Evolutionary conservation across 23 tunicate species (phyloP).

Genomic region (Trididemnum nubilum): DNA sequence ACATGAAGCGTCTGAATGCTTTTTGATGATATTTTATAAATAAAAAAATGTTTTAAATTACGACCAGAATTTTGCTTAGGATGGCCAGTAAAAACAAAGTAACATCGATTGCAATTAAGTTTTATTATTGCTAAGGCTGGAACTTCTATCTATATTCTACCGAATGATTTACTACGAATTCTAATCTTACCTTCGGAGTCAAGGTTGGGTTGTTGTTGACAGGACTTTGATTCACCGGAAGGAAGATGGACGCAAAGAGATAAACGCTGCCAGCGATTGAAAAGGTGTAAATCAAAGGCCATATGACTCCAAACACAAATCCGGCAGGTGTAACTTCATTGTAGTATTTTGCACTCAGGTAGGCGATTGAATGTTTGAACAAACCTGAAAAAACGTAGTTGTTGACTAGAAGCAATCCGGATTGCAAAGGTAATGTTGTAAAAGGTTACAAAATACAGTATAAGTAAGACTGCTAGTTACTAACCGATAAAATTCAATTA

Average conservation of each 20-base stretch:
- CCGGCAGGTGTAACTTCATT: constrained; percentile 21
- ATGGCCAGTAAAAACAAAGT: too few species aligned
- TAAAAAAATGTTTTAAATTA: too few species aligned
- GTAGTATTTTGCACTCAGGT: constrained; percentile 28
- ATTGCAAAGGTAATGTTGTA: not conserved
- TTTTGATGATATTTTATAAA: too few species aligned
- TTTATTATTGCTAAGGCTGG: too few species aligned
- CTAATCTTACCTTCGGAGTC: constrained; percentile 11
- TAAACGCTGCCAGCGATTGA: constrained; percentile 10
- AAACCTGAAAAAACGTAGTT: constrained; percentile 33
- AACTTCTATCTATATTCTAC: too few species aligned
- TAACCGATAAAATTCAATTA: too few species aligned
- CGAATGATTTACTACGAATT: too few species aligned
- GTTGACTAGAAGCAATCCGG: too few species aligned
- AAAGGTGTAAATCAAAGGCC: constrained; percentile 12
- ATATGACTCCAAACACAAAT: constrained; percentile 10
- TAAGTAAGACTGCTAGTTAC: not conserved
- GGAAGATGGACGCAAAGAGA: constrained; percentile 11
- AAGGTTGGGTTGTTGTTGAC: constrained; percentile 23
- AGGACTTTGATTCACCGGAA: constrained; percentile 32
- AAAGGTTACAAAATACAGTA: not conserved
- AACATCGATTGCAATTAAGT: too few species aligned
- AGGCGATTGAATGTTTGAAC: not conserved
- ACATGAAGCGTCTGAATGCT: too few species aligned
- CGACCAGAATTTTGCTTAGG: too few species aligned